Conservation (phyloP, 2,888 invertebrate species). For the Polia nebulosa region DNA sequence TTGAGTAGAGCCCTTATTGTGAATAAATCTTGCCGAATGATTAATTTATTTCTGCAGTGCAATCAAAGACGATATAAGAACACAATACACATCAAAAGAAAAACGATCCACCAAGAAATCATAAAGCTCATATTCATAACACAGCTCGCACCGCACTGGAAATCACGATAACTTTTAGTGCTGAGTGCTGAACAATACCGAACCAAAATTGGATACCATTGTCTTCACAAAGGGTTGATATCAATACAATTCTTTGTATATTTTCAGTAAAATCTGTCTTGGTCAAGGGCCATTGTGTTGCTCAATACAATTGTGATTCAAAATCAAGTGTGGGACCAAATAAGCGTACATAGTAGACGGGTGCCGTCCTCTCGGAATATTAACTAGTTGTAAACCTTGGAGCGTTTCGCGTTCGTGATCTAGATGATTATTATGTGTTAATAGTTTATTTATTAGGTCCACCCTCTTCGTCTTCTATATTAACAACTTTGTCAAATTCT, state of each 20-base stretch:
- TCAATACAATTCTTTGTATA: slow-evolving; percentile 65
- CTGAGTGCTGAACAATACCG: slow-evolving; percentile 51
- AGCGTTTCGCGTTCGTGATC: slow-evolving; percentile 60
- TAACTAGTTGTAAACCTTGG: slow-evolving; percentile 63
- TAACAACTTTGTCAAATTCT: not conserved
- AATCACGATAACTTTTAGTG: slow-evolving; percentile 31
- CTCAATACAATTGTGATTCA: slow-evolving; percentile 65
- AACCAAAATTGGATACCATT: slow-evolving; percentile 60
- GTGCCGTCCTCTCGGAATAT: slow-evolving; percentile 55
- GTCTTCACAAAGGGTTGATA: slow-evolving; percentile 60
- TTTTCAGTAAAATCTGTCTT: slow-evolving; percentile 59
- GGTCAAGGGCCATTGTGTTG: slow-evolving; percentile 66
- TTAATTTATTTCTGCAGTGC: not conserved
- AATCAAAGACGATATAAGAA: slow-evolving; percentile 15
- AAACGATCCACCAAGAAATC: not conserved
- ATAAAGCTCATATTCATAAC: slow-evolving; percentile 33
- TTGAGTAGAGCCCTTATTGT: not conserved
- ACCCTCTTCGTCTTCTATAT: not conserved
- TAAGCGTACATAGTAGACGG: slow-evolving; percentile 61
- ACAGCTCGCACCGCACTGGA: slow-evolving; percentile 16
- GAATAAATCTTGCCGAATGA: not conserved
- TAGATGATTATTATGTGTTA: slow-evolving; percentile 56
- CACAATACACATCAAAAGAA: slow-evolving; percentile 20
- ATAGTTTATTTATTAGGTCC: slow-evolving; percentile 40
- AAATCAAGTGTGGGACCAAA: slow-evolving; percentile 64